Percentiles rank a stretch among this genome's conserved stretches.
Evolutionary conservation across 1,140 invertebrate species (phyloP).

Genomic region (Eurytemora carolleeae): DNA sequence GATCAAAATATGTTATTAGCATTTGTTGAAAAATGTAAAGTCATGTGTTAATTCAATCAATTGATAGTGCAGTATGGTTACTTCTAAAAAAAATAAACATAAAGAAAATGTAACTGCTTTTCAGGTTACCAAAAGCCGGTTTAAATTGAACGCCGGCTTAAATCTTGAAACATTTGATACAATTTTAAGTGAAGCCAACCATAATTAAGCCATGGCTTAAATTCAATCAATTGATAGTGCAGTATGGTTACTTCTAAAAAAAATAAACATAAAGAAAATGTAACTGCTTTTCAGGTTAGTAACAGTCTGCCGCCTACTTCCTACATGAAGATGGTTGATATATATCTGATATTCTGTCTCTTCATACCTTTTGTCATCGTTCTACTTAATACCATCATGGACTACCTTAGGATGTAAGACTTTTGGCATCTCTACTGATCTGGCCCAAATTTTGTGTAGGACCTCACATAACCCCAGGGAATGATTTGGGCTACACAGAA

Average conservation of each 20-base stretch:
- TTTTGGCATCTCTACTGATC: no score
- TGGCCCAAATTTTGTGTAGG: no score
- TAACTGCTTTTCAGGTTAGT: no score
- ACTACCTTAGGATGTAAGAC: neutral
- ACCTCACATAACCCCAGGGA: no score
- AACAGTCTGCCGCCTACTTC: neutral
- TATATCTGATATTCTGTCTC: neutral
- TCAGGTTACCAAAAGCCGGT: no score
- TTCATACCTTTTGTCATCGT: neutral
- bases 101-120: neutral
- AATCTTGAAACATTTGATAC: neutral
- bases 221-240: neutral
- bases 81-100: neutral
- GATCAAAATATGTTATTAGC: neutral
- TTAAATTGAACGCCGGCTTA: no score
- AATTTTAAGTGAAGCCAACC: neutral
- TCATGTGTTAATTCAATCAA: neutral
- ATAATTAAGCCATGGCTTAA: no score
- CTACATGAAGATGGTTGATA: neutral
- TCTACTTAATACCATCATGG: neutral
- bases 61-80: neutral
- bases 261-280: neutral
- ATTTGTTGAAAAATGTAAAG: no score
- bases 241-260: neutral
- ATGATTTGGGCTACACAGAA: no score